Base-by-base conservation (phyloP, 2,888 invertebrate genomes). In the Eledone cirrhosa region DNA sequence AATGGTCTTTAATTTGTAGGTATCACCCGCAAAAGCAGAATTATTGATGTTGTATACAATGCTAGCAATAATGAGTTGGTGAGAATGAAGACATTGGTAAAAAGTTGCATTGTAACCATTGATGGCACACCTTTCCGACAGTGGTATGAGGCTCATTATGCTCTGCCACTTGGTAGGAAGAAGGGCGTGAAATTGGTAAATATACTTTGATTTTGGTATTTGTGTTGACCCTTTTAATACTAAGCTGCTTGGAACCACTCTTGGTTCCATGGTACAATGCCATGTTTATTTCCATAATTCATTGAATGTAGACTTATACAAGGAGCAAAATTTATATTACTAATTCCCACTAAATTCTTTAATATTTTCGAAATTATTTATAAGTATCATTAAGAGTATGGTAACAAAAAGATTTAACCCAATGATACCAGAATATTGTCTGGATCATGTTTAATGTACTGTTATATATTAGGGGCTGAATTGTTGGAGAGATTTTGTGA, bases 41-140 rank as follows among this genome's bases (percentile, higher is more conserved):
- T 99, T 89, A 98, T 99, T 90, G 99, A 99, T 93, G 99, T 99
- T 80, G 97, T 99, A 65, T 99, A 99, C 93, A 99, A 99, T 92
- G 98, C 99, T 76, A 98, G 97, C 85, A 99, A 98, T 94, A 99
- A 99, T 92, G 99, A 99, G 92, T 93, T 99, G 93, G 99, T 99
- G 83, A 95, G 99, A 92, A 99, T 99, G 88, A 99, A 99, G 92
- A 99, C 99, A 67, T 93, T 99, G 91, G 99, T 99, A 86, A 99
- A 99, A 93, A 98, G 98, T 90, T 96, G 97, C 82, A 98, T 99
- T 90, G 96, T 99, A 86, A 95, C 97, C 83, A 95, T 99, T 88
- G 99, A 99, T 91, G 98, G 97, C 75, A 97, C 98, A 53, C 99
- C 99, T 80, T 99, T 98, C 94, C 94, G 99, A 91, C 98, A 98